Conservation (phyloP, 1,140 invertebrate species). For the Tetraneura akinire region DNA sequence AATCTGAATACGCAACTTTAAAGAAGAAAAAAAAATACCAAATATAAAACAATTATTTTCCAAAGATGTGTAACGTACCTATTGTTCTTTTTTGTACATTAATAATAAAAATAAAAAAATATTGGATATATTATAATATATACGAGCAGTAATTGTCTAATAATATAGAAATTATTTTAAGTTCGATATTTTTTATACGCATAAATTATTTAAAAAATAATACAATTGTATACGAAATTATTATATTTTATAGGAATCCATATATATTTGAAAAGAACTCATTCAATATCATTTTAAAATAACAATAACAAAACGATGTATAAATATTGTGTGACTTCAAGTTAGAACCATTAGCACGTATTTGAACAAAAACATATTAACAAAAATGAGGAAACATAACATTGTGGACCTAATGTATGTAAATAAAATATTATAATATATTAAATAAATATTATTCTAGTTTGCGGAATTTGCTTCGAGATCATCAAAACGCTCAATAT, state of each 20-base stretch:
- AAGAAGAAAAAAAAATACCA: constrained; percentile 53
- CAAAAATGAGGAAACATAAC: not conserved
- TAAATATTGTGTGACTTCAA: not conserved
- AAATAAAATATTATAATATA: not conserved
- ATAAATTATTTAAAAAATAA: too few relatives aligned
- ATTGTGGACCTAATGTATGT: not conserved
- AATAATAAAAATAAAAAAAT: too few relatives aligned
- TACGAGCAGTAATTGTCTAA: too few relatives aligned
- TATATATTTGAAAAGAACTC: too few relatives aligned
- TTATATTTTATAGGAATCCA: too few relatives aligned
- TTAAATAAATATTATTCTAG: not conserved
- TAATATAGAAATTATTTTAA: too few relatives aligned
- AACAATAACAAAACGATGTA: not conserved
- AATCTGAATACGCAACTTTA: constrained; percentile 82
- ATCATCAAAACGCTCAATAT: not conserved
- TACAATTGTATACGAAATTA: too few relatives aligned
- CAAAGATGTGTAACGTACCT: too few relatives aligned
- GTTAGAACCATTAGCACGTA: constrained; percentile 7
- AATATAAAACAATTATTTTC: not conserved
- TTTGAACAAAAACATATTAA: constrained; percentile 4
- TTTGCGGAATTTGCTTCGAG: not conserved
- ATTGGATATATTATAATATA: too few relatives aligned
- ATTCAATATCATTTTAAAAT: not conserved
- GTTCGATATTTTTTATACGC: too few relatives aligned
- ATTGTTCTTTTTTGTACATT: too few relatives aligned